A percentile compares a stretch with the other conserved stretches of the same genome.
phyloP scores from a whole-genome alignment of 2,888 invertebrate species.

The Podabrus alpinus region DNA sequence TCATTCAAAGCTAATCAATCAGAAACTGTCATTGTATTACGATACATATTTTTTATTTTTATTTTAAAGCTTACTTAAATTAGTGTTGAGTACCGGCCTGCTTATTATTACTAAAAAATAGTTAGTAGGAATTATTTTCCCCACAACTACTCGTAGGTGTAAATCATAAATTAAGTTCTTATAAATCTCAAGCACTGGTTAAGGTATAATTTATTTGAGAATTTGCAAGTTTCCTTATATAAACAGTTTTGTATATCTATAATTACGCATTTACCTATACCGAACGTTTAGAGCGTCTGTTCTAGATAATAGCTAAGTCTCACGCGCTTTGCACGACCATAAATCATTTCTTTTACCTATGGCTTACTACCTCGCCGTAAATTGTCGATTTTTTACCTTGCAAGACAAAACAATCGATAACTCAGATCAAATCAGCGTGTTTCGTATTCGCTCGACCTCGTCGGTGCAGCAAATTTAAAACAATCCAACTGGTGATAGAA shows the following conservation, averaged over 20 bases:
- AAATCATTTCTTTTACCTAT: not conserved
- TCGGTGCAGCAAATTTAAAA: not conserved
- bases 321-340: not conserved
- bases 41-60: slow-evolving; percentile 17
- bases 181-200: not conserved
- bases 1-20: slow-evolving; percentile 51
- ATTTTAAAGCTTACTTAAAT: slow-evolving; percentile 11
- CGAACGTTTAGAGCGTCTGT: not conserved
- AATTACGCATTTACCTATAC: not conserved
- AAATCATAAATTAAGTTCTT: not conserved
- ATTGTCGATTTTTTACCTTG: not conserved
- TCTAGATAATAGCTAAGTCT: not conserved
- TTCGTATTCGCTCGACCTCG: not conserved
- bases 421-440: not conserved
- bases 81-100: slow-evolving; percentile 1
- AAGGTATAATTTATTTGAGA: not conserved
- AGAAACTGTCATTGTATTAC: slow-evolving; percentile 45
- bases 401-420: not conserved
- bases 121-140: not conserved
- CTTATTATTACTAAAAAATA: not conserved
- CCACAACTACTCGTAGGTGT: not conserved
- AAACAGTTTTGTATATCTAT: not conserved
- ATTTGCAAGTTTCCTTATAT: not conserved
- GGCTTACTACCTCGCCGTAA: not conserved
- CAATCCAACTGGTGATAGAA: too few relatives aligned